phyloP scores from a whole-genome alignment of 2,888 invertebrate genomes.

The Xestia rhomboidea region DNA sequence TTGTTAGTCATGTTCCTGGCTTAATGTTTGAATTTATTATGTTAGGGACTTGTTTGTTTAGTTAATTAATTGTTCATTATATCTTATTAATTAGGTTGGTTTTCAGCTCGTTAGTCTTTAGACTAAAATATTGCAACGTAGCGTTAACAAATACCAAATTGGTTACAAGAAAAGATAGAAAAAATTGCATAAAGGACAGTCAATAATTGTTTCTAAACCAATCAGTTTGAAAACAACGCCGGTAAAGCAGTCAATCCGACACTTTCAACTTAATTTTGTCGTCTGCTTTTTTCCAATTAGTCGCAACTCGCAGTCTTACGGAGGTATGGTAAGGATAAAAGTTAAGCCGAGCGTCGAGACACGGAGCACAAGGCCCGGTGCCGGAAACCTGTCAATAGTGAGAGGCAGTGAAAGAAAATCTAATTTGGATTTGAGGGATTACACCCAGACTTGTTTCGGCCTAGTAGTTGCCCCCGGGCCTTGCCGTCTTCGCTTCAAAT shows the following conservation, averaged over 20 bases:
- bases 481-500: conserved; percentile 81
- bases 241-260: conserved; percentile 52
- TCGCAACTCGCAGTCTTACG: conserved; percentile 67
- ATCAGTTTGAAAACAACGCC: conserved; percentile 26
- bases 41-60: conserved; percentile 37
- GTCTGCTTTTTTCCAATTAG: conserved; percentile 79
- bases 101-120: not conserved
- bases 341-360: conserved; percentile 75
- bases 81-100: conserved; percentile 29
- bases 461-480: conserved; percentile 80
- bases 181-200: not conserved
- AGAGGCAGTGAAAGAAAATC: conserved; percentile 88
- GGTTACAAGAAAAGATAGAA: not conserved
- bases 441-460: conserved; percentile 89
- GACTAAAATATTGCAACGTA: conserved; percentile 15
- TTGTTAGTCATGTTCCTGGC: conserved; percentile 57
- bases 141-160: conserved; percentile 11
- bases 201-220: conserved; percentile 1
- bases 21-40: conserved; percentile 54
- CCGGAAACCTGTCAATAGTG: conserved; percentile 87
- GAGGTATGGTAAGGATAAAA: conserved; percentile 73
- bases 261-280: conserved; percentile 61
- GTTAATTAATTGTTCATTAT: conserved; percentile 45
- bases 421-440: conserved; percentile 90
- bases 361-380: conserved; percentile 68